A percentile compares a stretch with the other conserved stretches of the same genome.
These are phyloP conservation scores for Lycodopsis pacificus DNA, from an alignment of 2,797 vertebrate genomes.

Conservation along the genomic window DNA sequence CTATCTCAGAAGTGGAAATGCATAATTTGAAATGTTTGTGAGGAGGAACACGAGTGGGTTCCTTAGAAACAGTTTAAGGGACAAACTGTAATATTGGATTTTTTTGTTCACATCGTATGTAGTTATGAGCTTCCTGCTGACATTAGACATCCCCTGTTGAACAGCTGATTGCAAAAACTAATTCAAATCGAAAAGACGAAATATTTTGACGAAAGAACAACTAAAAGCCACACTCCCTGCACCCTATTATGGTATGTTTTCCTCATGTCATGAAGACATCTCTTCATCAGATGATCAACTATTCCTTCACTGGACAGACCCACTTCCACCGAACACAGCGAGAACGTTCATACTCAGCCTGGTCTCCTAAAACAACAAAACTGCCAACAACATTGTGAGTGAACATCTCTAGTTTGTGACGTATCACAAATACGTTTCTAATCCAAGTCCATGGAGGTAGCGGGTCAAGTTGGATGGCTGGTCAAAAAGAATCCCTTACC, in stretches of 20 bases:
- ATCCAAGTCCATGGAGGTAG: too few relatives aligned
- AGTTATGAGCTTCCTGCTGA: not conserved
- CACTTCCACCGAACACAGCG: not conserved
- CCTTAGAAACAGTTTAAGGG: not conserved
- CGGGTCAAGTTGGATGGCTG: too few relatives aligned
- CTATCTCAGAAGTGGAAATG: conserved; percentile 21
- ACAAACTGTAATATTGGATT: not conserved
- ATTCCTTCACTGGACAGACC: not conserved
- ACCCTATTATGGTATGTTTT: not conserved
- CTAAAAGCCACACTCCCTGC: not conserved
- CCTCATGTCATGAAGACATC: not conserved
- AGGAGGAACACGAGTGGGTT: conserved; percentile 1
- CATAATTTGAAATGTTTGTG: conserved; percentile 29
- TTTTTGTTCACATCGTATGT: not conserved
- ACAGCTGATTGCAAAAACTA: not conserved
- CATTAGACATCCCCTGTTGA: not conserved
- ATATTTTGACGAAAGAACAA: not conserved
- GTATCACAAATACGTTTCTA: too few relatives aligned
- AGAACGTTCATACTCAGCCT: too few relatives aligned
- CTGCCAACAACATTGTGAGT: not conserved
- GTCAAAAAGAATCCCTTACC: too few relatives aligned
- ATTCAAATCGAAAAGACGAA: not conserved
- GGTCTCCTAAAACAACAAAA: not conserved
- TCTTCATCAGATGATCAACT: not conserved
- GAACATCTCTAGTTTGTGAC: too few relatives aligned